Evolutionary conservation across 2,888 invertebrate genomes (phyloP), one percentile per base, ranked within the genome.

Genomic region (Ditula angustiorana): DNA sequence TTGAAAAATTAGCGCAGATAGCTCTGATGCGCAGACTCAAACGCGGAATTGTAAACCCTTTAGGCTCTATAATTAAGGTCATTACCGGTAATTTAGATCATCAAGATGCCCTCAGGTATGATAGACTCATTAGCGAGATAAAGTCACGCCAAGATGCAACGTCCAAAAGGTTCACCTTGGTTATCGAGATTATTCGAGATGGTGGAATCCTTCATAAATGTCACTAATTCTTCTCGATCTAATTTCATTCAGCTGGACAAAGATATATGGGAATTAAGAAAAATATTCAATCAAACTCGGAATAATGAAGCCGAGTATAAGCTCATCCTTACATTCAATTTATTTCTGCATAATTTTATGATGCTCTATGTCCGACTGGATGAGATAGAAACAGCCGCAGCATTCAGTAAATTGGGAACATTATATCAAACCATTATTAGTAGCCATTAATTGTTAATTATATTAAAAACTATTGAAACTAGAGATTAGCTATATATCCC

Each of bases 121-220:
- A 72, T 46, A 49, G 24, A 7, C 35, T 69, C 21, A 74, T 71
- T 35, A 55, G 41, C 37, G 50, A 67, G 5, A 35, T 72, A 50
- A 62, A 67, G 58, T 30, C 46, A 21, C 44, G 56, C 16, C 70
- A 71, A 58, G 33, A 69, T 44, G 24, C 21, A 16, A 24, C n/a
- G n/a, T 67, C 16, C 8, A n/a, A n/a, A 70, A 67, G 1, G 72
- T n/a, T n/a, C n/a, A n/a, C n/a, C n/a, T n/a, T n/a, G 68, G 46
- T 33, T 69, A 5, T 69, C 70, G 2, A 21, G 69, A 28, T 53
- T 72, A 19, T 57, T 67, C 49, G 61, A 66, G 67, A 71, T 68
- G 47, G 56, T 67, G 28, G 61, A 61, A 11, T 47, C 56, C 26
- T 63, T 62, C n/a, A 59, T 61, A 52, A 67, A 66, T 5, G 55